phyloP scores from a whole-genome alignment of 2,888 invertebrate species.

The Orchestes rusci region DNA sequence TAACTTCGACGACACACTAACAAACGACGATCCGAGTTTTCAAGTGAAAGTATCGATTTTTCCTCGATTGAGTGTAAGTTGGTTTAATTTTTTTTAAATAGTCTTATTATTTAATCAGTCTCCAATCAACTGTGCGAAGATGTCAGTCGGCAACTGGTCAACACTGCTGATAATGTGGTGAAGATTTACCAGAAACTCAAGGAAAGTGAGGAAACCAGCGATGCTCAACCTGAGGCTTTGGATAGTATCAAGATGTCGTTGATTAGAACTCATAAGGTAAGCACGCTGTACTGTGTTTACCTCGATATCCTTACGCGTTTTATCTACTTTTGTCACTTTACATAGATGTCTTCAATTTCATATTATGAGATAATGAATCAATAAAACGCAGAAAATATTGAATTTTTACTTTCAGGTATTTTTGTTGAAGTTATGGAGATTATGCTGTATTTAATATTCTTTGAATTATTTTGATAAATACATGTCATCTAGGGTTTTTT shows the following conservation, averaged over 20 bases:
- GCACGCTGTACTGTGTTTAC: no score
- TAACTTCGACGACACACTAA: constrained; percentile 35
- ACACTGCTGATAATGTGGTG: constrained; percentile 63
- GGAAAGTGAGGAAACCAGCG: constrained; percentile 30
- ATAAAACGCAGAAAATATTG: no score
- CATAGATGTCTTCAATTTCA: no score
- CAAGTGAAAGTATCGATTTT: constrained; percentile 31
- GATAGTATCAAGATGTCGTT: constrained; percentile 52
- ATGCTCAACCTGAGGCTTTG: constrained; percentile 35
- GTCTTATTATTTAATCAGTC: constrained; percentile 41
- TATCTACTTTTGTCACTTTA: no score
- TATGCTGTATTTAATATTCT: no score
- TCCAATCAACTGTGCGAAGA: constrained; percentile 56
- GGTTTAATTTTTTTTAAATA: no score
- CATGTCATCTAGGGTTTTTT: no score
- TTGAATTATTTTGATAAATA: no score
- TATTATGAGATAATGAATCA: no score
- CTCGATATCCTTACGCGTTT: no score
- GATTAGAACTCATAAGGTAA: constrained; percentile 49
- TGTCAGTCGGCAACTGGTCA: constrained; percentile 52
- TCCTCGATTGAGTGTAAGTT: constrained; percentile 36
- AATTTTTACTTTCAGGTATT: no score
- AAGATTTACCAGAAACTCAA: constrained; percentile 59
- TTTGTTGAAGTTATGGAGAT: no score
- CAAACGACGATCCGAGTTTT: constrained; percentile 32